Evolutionary conservation across 1,140 invertebrate genomes (phyloP), one percentile per base, ranked within the genome.

Genomic region (Pseudomyrmex pallidus): DNA sequence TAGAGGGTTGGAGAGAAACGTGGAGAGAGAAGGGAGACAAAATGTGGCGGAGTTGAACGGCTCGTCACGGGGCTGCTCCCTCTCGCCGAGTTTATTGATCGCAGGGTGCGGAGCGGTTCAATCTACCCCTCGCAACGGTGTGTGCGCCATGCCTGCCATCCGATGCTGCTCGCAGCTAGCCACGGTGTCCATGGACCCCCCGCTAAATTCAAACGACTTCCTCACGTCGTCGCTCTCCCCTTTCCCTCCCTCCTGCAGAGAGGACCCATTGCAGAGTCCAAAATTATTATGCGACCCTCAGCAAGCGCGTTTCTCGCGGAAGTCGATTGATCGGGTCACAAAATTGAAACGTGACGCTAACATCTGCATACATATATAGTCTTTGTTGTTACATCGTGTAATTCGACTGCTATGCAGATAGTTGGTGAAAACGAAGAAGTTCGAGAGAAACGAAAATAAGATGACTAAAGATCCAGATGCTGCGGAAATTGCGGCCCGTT

Each of bases 1-100:
- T 67, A 83, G 73, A 15, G 46, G 62, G 25, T 59, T 35, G 35
- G 35, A 62, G 68, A 80, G 50, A 52, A 52, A 22, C 25, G 46
- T 48, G 25, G 25, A 13, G 52, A 25, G 15, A 52, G 22, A 52
- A 52, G 83, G 56, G 62, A 57, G 50, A 68, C 52, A 57, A 63
- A 78, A 80, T 77, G 80, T 80, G 61, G 88, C 74, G 67, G 84
- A 84, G 87, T 80, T 84, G 88, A 59, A 84, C 87, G 82, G 62
- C 74, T 83, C 84, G 87, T 84, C 84, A 85, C 78, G 83, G 87
- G 82, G 84, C 86, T 87, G 87, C 87, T 88, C 84, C 85, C 87
- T 89, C 87, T 89, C 78, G 86, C 74, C 56, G 88, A 87, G 88
- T 89, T 89, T 89, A 89, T 89, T 89, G 88, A 89, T 89, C 88